Base-by-base conservation (phyloP, 2,113 vertebrate genomes). In the Trochalopteron elliotii region DNA sequence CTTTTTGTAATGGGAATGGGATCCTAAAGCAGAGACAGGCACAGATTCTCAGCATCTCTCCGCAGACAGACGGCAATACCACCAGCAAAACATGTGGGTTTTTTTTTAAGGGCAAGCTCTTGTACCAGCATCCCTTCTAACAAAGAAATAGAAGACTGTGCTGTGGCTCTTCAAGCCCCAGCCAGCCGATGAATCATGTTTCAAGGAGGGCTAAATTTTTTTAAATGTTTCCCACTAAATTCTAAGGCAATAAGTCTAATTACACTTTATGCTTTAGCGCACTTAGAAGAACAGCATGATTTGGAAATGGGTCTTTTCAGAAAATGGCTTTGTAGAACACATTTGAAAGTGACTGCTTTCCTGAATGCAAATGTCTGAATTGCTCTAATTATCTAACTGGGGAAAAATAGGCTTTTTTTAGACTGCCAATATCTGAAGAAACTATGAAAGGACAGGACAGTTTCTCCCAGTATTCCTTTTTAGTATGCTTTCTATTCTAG, bases 221-320 rank as follows among this genome's bases (percentile, higher is more conserved):
- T 93, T 17, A 83, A 93, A 74, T 4, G 2, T 89, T 94, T 88
- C 52, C 86, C 55, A 87, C 71, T 78, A 52, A 81, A 94, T 92
- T 96, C 91, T 89, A 77, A 97, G 64, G 86, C 89, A 95, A 90
- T 52, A 92, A 93, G 52, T 95, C 95, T 96, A 96, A 97, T 96
- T 95, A 89, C 94, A 83, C 92, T 96, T 93, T 74, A 95, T 86
- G 79, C 79, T 90, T 95, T 96, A 92, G 86, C 33, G 0, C 83
- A 86, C 89, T 95, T 89, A 96, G 93, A 94, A 91, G 95, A 96
- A 93, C 94, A 95, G 95, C 87, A 68, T 94, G 92, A 91, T 91
- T 96, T 96, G 64, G 82, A 96, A 96, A 93, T 83, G 83, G 79
- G 20, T 90, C 63, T 96, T 95, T 94, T 91, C 72, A 89, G 65